Base-by-base conservation (phyloP, 2,797 vertebrate species). In the Micropoecilia bifurca region DNA sequence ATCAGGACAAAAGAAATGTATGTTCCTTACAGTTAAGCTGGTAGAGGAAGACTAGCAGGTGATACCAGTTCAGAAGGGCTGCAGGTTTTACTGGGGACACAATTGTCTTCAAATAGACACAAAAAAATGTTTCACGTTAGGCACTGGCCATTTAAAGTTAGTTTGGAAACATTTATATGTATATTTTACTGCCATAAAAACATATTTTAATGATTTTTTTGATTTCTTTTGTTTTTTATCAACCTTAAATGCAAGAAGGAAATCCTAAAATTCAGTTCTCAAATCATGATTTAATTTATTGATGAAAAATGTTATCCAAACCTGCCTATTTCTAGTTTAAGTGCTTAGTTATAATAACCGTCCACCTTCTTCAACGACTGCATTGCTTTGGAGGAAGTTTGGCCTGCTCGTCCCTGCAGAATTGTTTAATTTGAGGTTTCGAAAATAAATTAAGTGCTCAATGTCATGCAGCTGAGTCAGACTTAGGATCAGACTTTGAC, bases 1-100 rank as follows among this genome's bases (percentile, higher is more conserved):
- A 66, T 14, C 30, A 57, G 22, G 14, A 14, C 41, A 61, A 18
- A 72, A 59, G 74, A 74, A 46, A 12, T 2, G 16, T n/a, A 71
- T 53, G 5, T 41, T 22, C 6, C 18, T 13, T 16, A 76, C 57
- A 59, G 30, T 16, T n/a, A 8, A 76, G 68, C 55, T 30, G 43
- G 75, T 68, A 43, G 43, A 41, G 36, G 77, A 39, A 30, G 43
- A 47, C 20, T 20, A 8, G 3, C 45, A 47, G 20, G 75, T 66
- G 22, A 77, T 18, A 77, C 77, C 16, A 55, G 79, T 75, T 82
- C 22, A 45, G 25, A 72, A 20, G 53, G 0, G 36, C 63, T 25
- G 8, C 20, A 66, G 36, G 63, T 0, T 39, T 66, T 22, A 39
- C 20, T 47, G 30, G 16, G 1, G 14, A 46, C 18, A 74, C n/a